Conservation (phyloP, 2,113 vertebrate genomes). For the Eurystomus gularis region DNA sequence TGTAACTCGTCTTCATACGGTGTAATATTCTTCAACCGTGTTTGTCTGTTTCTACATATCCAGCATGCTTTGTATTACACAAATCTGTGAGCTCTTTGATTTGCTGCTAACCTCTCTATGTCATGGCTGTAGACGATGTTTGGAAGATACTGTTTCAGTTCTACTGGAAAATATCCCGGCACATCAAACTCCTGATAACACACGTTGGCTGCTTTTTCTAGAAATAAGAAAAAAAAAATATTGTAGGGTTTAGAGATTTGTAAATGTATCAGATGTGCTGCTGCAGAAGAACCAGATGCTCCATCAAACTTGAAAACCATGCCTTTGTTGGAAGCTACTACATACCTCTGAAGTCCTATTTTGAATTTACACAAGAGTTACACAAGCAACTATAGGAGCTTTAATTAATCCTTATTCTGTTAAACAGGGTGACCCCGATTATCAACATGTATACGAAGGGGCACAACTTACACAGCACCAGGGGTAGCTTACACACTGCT, state of each 20-base stretch:
- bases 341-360: neutral
- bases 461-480: neutral
- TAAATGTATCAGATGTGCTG: neutral
- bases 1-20: neutral
- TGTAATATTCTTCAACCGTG: neutral
- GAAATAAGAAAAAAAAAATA: neutral
- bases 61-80: neutral
- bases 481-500: neutral
- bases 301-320: neutral
- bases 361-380: neutral
- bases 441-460: neutral
- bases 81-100: neutral
- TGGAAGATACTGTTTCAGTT: slow-evolving; percentile 88
- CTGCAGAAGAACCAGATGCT: neutral
- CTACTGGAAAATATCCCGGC: slow-evolving; percentile 83
- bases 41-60: neutral
- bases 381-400: accelerated
- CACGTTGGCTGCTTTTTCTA: slow-evolving; percentile 87
- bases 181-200: slow-evolving; percentile 95
- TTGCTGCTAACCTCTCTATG: slow-evolving; percentile 70
- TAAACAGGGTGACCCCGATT: neutral
- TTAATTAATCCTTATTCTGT: neutral
- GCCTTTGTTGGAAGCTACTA: neutral
- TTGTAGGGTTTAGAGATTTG: neutral
- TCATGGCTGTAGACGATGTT: slow-evolving; percentile 85